Evolutionary conservation across 2,797 vertebrate species (phyloP).

Genomic region (Lutra lutra): DNA sequence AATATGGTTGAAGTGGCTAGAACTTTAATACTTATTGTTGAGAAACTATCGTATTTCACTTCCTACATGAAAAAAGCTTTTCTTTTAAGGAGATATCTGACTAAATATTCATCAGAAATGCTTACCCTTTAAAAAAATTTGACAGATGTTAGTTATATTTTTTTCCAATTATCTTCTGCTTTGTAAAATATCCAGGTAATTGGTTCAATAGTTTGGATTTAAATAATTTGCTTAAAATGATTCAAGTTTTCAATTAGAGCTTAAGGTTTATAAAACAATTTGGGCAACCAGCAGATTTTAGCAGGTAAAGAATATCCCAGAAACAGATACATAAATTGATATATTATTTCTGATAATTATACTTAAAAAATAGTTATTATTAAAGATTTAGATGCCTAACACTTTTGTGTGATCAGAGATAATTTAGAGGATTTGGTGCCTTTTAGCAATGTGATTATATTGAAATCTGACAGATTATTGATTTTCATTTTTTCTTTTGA

Average conservation of each 20-base stretch:
- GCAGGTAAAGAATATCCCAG: background rate
- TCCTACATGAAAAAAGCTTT: background rate
- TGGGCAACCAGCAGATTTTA: background rate
- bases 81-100: background rate
- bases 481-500: conserved; percentile 11
- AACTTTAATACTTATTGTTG: background rate
- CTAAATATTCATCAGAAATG: conserved; percentile 34
- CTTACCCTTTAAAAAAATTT: background rate
- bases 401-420: background rate
- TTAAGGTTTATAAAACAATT: background rate
- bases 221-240: conserved; percentile 42
- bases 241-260: background rate
- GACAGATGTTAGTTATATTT: background rate
- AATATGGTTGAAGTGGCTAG: background rate
- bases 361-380: background rate
- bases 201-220: background rate
- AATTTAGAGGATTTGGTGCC: background rate
- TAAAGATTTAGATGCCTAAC: background rate
- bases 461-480: background rate
- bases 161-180: background rate
- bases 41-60: conserved; percentile 6
- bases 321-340: background rate
- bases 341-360: background rate
- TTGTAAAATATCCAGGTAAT: background rate
- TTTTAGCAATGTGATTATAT: conserved; percentile 51